Conservation (phyloP, 2,113 vertebrate species). For the Myocastor coypus region DNA sequence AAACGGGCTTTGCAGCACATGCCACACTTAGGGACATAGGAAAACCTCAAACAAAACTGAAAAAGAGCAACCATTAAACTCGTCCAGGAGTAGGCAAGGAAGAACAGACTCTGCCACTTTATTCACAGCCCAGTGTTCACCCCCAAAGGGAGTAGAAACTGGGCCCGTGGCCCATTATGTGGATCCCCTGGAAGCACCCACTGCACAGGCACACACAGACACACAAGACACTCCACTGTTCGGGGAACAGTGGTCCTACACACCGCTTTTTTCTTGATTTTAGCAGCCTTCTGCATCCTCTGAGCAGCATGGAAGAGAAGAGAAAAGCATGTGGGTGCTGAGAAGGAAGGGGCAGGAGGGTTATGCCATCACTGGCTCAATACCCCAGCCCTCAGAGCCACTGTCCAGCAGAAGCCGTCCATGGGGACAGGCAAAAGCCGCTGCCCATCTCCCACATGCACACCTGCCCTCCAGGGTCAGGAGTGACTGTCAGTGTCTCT, state of each 20-base stretch:
- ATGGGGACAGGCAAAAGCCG: no score
- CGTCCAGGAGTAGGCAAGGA: slow-evolving; percentile 52
- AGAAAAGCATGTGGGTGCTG: slow-evolving; percentile 85
- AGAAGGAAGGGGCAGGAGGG: slow-evolving; percentile 68
- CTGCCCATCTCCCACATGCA: no score
- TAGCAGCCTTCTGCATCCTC: slow-evolving; percentile 99
- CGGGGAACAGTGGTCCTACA: slow-evolving; percentile 89
- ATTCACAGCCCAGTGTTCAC: slow-evolving; percentile 15
- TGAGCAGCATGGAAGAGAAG: slow-evolving; percentile 91
- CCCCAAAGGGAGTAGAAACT: not conserved
- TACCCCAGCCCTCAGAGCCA: slow-evolving; percentile 34
- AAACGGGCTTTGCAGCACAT: not conserved
- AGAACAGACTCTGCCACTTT: slow-evolving; percentile 49
- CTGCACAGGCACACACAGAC: slow-evolving; percentile 64
- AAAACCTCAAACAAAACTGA: not conserved
- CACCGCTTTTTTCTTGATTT: slow-evolving; percentile 99
- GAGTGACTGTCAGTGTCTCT: not conserved
- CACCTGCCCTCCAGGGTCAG: accelerated
- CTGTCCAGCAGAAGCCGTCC: not conserved
- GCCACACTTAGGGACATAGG: not conserved
- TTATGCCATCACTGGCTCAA: slow-evolving; percentile 53
- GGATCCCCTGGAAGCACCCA: slow-evolving; percentile 16
- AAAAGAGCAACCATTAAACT: slow-evolving; percentile 19
- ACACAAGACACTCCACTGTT: slow-evolving; percentile 65
- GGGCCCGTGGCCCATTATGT: not conserved